Base-by-base conservation (phyloP, 2,888 invertebrate species). In the Homarus gammarus region DNA sequence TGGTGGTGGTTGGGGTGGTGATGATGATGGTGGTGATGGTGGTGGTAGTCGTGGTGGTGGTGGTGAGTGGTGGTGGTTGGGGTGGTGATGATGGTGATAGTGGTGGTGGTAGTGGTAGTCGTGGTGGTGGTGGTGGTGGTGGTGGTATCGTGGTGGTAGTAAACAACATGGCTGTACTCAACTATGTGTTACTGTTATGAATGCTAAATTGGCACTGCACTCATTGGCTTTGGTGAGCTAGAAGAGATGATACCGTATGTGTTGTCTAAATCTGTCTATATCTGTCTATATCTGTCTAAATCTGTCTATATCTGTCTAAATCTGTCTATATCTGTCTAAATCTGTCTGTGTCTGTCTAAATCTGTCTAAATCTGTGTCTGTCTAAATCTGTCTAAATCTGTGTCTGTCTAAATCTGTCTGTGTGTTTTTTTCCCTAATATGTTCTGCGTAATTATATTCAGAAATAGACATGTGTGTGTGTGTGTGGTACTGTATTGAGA, bases 361-460 rank as follows among this genome's bases (percentile, higher is more conserved):
- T 56, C 56, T 56, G 56, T 56, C 56, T 56, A 56, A 56, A 56
- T 56, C 56, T 56, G 56, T 56, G 56, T 56, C 56, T 56, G 56
- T 64, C 64, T 64, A 6, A 10, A 6, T 64, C 44, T 44, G 6
- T 44, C 44, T 44, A 5, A 44, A 5, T 44, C 44, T n/a, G n/a
- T n/a, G n/a, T n/a, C n/a, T 44, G 6, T 44, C 44, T 44, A 5
- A 8, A 5, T 44, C 44, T 44, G 6, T 44, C 44, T 44, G 6
- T 44, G 6, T 44, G 18, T 56, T 0, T 56, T 22, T 56, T 0
- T 49, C 49, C 3, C 56, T 18, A 12, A 8, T 44, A 44, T 44
- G 44, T 44, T 56, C 6, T 56, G 18, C 22, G 18, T 56, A 56
- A 15, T 2, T 56, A 56, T 56, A 56, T 56, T 2, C 2, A 2